Evolutionary conservation across 2,888 invertebrate species (phyloP).

Genomic region (Chaetoderma sp.): DNA sequence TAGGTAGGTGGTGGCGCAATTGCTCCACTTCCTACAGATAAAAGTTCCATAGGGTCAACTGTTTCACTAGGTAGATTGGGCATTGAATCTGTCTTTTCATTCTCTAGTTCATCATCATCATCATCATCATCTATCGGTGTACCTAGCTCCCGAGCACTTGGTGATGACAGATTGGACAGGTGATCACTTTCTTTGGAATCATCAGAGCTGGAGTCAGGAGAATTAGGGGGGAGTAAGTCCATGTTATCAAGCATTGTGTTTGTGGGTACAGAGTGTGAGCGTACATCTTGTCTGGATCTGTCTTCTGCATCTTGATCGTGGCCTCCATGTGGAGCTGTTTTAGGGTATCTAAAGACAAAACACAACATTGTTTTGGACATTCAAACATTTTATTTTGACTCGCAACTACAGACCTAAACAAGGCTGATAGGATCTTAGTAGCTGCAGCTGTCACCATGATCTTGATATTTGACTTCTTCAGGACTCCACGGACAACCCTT

Average conservation of each 20-base stretch:
- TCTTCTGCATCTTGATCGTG: conserved; percentile 48
- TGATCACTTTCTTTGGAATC: conserved; percentile 45
- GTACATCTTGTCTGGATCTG: conserved; percentile 28
- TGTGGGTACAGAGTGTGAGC: conserved; percentile 55
- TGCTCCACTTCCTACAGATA: conserved; percentile 40
- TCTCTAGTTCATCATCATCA: conserved; percentile 26
- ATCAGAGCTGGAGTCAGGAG: conserved; percentile 54
- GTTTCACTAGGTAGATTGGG: conserved; percentile 49
- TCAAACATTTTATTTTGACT: background rate
- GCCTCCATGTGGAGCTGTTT: conserved; percentile 56
- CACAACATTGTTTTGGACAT: background rate
- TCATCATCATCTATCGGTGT: conserved; percentile 16
- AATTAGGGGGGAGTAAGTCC: conserved; percentile 30
- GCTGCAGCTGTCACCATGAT: no score
- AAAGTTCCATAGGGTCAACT: conserved; percentile 55
- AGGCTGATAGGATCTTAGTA: no score
- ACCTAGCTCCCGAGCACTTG: conserved; percentile 49
- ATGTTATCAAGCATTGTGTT: conserved; percentile 35
- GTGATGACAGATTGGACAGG: conserved; percentile 57
- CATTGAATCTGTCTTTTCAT: conserved; percentile 3
- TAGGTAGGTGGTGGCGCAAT: background rate
- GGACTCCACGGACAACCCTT: no score
- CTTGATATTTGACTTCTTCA: no score
- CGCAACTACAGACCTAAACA: no score
- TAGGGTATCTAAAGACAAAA: conserved; percentile 48